These are phyloP conservation scores for Malurus leucopterus DNA, from an alignment of 2,797 vertebrate genomes.

Conservation along the genomic window DNA sequence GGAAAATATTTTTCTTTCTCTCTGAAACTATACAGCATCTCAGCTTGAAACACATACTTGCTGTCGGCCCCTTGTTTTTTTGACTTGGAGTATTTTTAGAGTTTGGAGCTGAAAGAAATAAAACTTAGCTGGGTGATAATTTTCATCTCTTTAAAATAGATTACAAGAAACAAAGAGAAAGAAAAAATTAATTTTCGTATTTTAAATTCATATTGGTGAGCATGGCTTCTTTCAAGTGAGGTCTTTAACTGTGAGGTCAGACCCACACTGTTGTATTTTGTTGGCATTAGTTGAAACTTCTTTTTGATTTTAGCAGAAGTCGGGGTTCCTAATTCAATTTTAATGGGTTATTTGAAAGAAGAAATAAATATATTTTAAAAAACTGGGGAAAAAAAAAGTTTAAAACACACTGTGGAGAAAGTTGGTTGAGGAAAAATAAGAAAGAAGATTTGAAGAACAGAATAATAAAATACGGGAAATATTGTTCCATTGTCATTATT, in stretches of 20 bases:
- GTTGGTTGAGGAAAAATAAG: not conserved
- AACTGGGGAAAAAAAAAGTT: not conserved
- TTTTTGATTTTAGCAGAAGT: not conserved
- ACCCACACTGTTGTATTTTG: not conserved
- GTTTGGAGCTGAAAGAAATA: not conserved
- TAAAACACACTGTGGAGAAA: not conserved
- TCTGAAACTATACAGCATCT: conserved; percentile 23
- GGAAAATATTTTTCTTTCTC: conserved; percentile 63
- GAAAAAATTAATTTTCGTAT: not conserved
- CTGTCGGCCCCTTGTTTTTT: conserved; percentile 26
- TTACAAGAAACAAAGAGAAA: not conserved
- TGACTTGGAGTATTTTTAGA: conserved; percentile 41
- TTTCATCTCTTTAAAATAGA: not conserved
- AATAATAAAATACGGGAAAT: not conserved
- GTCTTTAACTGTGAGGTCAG: not conserved
- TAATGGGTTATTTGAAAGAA: not conserved
- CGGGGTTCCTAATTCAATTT: not conserved
- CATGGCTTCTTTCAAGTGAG: not conserved
- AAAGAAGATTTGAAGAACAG: not conserved
- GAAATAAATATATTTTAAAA: not conserved
- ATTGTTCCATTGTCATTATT: not conserved
- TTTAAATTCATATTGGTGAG: not conserved
- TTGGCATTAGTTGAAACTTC: not conserved
- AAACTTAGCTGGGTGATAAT: not conserved
- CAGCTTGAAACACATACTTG: conserved; percentile 22